These are phyloP conservation scores for Peromyscus polionotus DNA, from an alignment of 2,113 vertebrate genomes.

Conservation along the genomic window DNA sequence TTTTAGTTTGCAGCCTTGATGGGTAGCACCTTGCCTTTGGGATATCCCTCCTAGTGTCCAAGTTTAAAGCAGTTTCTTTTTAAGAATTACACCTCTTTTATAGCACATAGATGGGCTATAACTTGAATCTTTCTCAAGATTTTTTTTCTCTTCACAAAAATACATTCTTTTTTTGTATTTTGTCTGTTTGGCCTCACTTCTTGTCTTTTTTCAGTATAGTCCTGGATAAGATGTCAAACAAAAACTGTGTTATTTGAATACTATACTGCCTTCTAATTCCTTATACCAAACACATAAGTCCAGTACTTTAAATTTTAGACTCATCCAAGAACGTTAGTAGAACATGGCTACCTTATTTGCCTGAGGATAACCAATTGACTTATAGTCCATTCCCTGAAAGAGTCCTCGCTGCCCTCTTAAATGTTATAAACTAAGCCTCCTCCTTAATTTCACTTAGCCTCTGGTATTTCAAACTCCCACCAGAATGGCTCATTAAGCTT, in stretches of 20 bases:
- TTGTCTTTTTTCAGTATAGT: not conserved
- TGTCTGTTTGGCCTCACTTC: no score
- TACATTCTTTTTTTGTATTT: no score
- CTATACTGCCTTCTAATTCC: not conserved
- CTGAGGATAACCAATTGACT: not conserved
- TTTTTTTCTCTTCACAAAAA: not conserved
- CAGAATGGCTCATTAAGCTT: not conserved
- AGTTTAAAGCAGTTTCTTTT: not conserved
- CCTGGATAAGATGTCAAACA: no score
- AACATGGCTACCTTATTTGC: no score
- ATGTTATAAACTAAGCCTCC: not conserved
- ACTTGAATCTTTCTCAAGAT: not conserved
- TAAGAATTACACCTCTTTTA: not conserved
- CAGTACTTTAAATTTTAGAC: not conserved
- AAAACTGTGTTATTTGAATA: not conserved
- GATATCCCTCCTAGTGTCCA: not conserved
- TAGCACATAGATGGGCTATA: no score
- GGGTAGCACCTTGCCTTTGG: not conserved
- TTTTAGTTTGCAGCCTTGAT: no score
- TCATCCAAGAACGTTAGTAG: not conserved
- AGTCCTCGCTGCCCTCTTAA: not conserved
- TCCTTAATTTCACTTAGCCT: not conserved
- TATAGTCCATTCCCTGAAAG: not conserved
- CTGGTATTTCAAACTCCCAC: not conserved
- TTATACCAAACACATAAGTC: not conserved